These are phyloP conservation scores for Aphelenchoides bicaudatus DNA, from an alignment of 2,888 invertebrate species.

Conservation along the genomic window DNA sequence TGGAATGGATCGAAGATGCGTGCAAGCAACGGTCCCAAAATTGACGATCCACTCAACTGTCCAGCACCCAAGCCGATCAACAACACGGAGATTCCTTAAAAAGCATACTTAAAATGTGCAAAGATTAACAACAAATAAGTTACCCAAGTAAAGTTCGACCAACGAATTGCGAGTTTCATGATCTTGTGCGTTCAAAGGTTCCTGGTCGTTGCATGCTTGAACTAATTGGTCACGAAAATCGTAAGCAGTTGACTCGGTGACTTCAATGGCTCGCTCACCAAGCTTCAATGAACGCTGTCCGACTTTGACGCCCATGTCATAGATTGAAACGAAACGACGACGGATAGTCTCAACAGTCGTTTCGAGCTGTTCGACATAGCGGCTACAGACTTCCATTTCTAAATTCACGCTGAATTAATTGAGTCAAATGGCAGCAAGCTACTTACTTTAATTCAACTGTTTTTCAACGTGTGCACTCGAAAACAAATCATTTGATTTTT, in stretches of 20 bases:
- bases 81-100: slow-evolving; percentile 34
- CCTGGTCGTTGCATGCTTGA: slow-evolving; percentile 21
- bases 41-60: slow-evolving; percentile 37
- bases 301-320: slow-evolving; percentile 36
- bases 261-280: slow-evolving; percentile 20
- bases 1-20: slow-evolving; percentile 37
- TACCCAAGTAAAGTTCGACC: slow-evolving; percentile 47
- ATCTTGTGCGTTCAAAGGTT: slow-evolving; percentile 34
- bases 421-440: too few species aligned
- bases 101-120: background rate
- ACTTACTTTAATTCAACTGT: too few species aligned
- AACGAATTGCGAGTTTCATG: slow-evolving; percentile 39
- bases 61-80: slow-evolving; percentile 40
- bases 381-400: slow-evolving; percentile 37
- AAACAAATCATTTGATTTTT: too few species aligned
- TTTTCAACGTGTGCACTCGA: too few species aligned
- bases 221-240: slow-evolving; percentile 40
- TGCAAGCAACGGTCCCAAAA: slow-evolving; percentile 32
- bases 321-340: slow-evolving; percentile 38
- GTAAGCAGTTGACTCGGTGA: slow-evolving; percentile 33
- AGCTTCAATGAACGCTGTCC: slow-evolving; percentile 13
- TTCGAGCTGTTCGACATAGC: slow-evolving; percentile 50
- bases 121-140: slow-evolving; percentile 23
- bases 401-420: background rate
- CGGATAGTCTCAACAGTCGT: slow-evolving; percentile 56